A percentile compares a stretch with the other conserved stretches of the same genome.
Evolutionary conservation across 2,888 invertebrate genomes (phyloP).

Genomic region (Magallana nippona): DNA sequence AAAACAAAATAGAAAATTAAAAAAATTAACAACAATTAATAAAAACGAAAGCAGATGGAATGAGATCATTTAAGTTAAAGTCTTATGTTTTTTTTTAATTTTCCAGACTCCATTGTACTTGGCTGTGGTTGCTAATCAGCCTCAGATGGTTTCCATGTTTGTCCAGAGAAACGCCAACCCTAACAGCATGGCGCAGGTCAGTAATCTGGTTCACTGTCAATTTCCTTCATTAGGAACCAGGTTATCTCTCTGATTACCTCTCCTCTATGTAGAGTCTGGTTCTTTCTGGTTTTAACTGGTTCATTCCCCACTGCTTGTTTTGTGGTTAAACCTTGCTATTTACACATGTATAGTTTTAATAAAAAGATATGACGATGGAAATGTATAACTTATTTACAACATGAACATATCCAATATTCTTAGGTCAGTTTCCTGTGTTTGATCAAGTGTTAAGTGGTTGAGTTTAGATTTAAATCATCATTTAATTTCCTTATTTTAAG

Average conservation of each 20-base stretch:
- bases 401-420: too few species aligned
- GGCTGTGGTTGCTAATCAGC: conserved; percentile 69
- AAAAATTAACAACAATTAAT: not conserved
- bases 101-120: conserved; percentile 72
- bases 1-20: not conserved
- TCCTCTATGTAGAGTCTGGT: not conserved
- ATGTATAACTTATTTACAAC: too few species aligned
- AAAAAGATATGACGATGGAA: too few species aligned
- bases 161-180: conserved; percentile 68
- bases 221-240: too few species aligned
- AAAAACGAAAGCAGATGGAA: not conserved
- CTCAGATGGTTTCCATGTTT: conserved; percentile 69
- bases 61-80: not conserved
- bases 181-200: conserved; percentile 71
- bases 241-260: not conserved
- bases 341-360: too few species aligned
- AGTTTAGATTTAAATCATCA: too few species aligned
- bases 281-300: too few species aligned
- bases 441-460: too few species aligned
- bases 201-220: not conserved
- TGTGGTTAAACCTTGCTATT: too few species aligned
- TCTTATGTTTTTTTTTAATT: conserved; percentile 26
- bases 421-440: too few species aligned
- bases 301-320: too few species aligned
- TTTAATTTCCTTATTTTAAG: too few species aligned